phyloP scores from a whole-genome alignment of 2,113 vertebrate genomes.

The Clarias magur region DNA sequence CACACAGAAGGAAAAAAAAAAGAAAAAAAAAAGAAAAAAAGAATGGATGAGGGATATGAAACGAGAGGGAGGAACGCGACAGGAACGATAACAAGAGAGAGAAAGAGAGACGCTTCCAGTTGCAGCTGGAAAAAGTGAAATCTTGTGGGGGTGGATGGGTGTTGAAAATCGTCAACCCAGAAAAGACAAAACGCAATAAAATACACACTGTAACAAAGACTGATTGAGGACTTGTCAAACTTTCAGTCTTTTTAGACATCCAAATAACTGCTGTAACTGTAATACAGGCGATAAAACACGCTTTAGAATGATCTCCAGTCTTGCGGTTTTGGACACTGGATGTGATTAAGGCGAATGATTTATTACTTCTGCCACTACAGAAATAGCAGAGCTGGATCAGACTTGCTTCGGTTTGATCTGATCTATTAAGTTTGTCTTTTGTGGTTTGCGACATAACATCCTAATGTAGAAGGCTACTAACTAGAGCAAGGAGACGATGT shows the following conservation, averaged over 20 bases:
- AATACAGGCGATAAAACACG: neutral
- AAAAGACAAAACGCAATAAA: neutral
- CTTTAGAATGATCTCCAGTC: neutral
- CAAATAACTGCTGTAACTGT: neutral
- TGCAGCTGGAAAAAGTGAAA: slow-evolving; percentile 46
- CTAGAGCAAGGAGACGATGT: neutral
- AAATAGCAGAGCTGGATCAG: neutral
- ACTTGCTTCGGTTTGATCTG: neutral
- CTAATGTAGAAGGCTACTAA: slow-evolving; percentile 57
- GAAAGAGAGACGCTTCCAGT: slow-evolving; percentile 36
- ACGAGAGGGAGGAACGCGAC: slow-evolving; percentile 4
- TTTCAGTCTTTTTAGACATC: neutral
- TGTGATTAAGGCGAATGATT: neutral
- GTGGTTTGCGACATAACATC: slow-evolving; percentile 32
- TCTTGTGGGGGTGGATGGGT: slow-evolving; percentile 49
- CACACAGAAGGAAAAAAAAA: slow-evolving; percentile 1
- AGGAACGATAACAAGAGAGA: slow-evolving; percentile 23
- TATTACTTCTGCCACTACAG: neutral
- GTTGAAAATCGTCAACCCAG: slow-evolving; percentile 44
- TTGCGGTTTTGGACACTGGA: neutral
- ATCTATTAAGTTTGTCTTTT: neutral
- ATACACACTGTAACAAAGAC: neutral
- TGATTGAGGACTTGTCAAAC: neutral
- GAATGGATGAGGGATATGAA: slow-evolving; percentile 34
- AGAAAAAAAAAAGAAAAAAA: slow-evolving; percentile 11